Percentiles rank a stretch among this genome's conserved stretches.
Evolutionary conservation across 2,888 invertebrate genomes (phyloP).

Genomic region (Hydroisotoma schaefferi): DNA sequence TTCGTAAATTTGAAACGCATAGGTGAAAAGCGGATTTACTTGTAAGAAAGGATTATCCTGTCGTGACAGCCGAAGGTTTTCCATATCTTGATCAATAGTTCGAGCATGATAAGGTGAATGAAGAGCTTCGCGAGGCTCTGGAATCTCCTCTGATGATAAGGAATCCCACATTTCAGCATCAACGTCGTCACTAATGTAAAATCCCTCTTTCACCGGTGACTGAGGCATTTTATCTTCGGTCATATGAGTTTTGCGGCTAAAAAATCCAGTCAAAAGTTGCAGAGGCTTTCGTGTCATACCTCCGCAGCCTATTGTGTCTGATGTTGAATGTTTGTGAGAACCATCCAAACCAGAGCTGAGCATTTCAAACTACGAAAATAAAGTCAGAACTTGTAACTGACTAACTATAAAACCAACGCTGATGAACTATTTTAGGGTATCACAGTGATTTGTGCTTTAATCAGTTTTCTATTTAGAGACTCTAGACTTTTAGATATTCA

Average conservation of each 20-base stretch:
- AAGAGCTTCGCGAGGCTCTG: conserved; percentile 46
- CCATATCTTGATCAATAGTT: conserved; percentile 70
- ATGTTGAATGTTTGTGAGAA: conserved; percentile 18
- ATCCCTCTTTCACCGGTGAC: conserved; percentile 26
- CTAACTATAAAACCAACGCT: too few species aligned
- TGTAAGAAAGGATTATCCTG: conserved; percentile 81
- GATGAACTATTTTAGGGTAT: too few species aligned
- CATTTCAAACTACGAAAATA: conserved; percentile 20
- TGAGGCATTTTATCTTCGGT: conserved; percentile 24
- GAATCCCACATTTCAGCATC: conserved; percentile 40
- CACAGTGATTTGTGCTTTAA: too few species aligned
- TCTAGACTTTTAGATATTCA: too few species aligned
- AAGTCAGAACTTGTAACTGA: conserved; percentile 14
- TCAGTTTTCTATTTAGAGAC: too few species aligned
- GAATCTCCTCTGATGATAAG: conserved; percentile 23
- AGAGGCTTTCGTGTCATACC: conserved; percentile 37
- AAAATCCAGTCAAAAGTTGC: conserved; percentile 43
- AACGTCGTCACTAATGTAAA: conserved; percentile 41
- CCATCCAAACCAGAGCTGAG: conserved; percentile 7
- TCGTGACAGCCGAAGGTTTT: conserved; percentile 71
- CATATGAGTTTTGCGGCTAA: conserved; percentile 35
- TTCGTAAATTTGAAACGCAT: too few species aligned
- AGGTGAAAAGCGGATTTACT: too few species aligned
- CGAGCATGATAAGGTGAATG: conserved; percentile 48
- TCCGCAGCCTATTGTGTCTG: conserved; percentile 16